Percentiles rank a stretch among this genome's conserved stretches.
Evolutionary conservation across 2,888 invertebrate species (phyloP).

Genomic region (Drosophila anceps): DNA sequence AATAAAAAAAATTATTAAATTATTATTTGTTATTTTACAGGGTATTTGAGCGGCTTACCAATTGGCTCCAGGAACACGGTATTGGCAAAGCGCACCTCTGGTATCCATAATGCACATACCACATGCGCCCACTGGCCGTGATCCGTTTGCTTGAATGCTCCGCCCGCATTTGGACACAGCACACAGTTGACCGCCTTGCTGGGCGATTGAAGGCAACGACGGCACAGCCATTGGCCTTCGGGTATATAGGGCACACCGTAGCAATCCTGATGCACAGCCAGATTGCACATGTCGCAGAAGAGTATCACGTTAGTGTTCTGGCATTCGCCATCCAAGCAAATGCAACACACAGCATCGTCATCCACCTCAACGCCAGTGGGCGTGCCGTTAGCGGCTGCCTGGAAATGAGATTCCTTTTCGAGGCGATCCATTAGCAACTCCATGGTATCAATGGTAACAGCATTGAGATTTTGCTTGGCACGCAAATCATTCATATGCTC

Average conservation of each 20-base stretch:
- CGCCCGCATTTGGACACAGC: slow-evolving; percentile 98
- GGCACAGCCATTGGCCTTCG: slow-evolving; percentile 98
- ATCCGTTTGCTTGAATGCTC: slow-evolving; percentile 99
- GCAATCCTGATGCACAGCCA: slow-evolving; percentile 99
- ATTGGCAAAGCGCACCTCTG: slow-evolving; percentile 99
- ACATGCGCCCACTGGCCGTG: slow-evolving; percentile 98
- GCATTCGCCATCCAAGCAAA: slow-evolving; percentile 99
- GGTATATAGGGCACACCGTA: slow-evolving; percentile 98
- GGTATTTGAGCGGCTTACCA: slow-evolving; percentile 85
- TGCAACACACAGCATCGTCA: slow-evolving; percentile 99
- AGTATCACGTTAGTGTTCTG: slow-evolving; percentile 99
- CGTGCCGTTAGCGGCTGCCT: slow-evolving; percentile 90
- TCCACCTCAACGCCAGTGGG: slow-evolving; percentile 93
- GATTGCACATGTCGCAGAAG: slow-evolving; percentile 99
- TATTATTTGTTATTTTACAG: no score
- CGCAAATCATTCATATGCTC: slow-evolving; percentile 94
- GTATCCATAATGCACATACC: slow-evolving; percentile 99
- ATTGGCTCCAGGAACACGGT: slow-evolving; percentile 99
- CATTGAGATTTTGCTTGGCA: slow-evolving; percentile 89
- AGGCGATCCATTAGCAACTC: slow-evolving; percentile 98
- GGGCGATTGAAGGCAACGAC: slow-evolving; percentile 97
- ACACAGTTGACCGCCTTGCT: slow-evolving; percentile 98
- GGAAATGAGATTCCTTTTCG: slow-evolving; percentile 99
- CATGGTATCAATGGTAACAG: slow-evolving; percentile 94
- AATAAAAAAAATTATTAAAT: not conserved